phyloP scores from a whole-genome alignment of 2,888 invertebrate species.

The Lissocephala sabroskyi region DNA sequence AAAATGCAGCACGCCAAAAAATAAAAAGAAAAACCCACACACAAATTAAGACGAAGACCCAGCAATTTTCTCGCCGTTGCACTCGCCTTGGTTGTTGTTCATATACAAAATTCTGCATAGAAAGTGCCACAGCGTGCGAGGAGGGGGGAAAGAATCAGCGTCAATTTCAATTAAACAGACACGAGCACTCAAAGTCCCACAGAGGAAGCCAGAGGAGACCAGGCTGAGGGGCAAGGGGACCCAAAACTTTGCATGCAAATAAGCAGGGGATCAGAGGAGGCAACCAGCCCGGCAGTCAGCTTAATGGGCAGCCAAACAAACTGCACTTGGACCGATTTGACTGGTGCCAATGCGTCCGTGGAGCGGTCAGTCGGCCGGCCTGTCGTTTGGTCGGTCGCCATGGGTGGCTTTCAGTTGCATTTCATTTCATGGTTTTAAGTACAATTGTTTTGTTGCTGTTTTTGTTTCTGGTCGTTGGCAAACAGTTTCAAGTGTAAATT shows the following conservation, averaged over 20 bases:
- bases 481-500: conserved; percentile 59
- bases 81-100: conserved; percentile 21
- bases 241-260: too few relatives aligned
- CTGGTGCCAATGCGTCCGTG: conserved; percentile 14
- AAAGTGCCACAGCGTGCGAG: conserved; percentile 9
- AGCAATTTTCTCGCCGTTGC: conserved; percentile 41
- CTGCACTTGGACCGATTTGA: conserved; percentile 31
- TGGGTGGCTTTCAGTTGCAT: conserved; percentile 44
- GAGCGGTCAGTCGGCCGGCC: too few relatives aligned
- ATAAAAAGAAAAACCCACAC: conserved; percentile 3
- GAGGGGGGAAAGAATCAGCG: conserved; percentile 44
- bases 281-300: not conserved
- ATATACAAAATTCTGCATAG: conserved; percentile 46
- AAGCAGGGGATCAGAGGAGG: too few relatives aligned
- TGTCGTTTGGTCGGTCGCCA: conserved; percentile 3
- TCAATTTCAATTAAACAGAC: conserved; percentile 65
- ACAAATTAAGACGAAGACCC: conserved; percentile 3
- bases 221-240: not conserved
- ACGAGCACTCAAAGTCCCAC: conserved; percentile 6
- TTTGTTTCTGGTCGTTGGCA: conserved; percentile 31
- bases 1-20: too few relatives aligned
- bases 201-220: not conserved
- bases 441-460: conserved; percentile 5
- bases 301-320: conserved; percentile 39
- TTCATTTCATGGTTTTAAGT: conserved; percentile 33